These are phyloP conservation scores for Trissolcus japonicus DNA, from an alignment of 2,888 invertebrate species.

Conservation along the genomic window DNA sequence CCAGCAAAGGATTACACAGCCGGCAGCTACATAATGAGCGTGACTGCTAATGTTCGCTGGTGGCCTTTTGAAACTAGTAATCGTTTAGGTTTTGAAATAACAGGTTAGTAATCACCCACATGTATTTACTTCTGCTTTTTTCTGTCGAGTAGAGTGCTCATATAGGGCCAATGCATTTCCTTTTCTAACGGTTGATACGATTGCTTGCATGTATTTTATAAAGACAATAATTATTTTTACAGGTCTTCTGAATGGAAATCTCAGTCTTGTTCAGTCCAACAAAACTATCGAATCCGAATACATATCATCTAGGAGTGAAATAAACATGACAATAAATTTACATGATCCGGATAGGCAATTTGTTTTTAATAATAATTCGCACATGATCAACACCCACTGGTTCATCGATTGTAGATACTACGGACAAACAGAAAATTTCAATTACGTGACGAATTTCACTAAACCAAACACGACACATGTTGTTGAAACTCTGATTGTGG, in stretches of 20 bases:
- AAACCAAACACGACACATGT: slow-evolving; percentile 80
- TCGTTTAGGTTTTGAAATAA: slow-evolving; percentile 76
- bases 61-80: slow-evolving; percentile 62
- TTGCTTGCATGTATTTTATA: neutral
- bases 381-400: slow-evolving; percentile 83
- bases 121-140: neutral
- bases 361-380: slow-evolving; percentile 76
- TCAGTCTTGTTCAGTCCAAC: slow-evolving; percentile 82
- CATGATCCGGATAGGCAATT: slow-evolving; percentile 81
- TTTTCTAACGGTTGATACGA: neutral
- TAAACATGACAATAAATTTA: slow-evolving; percentile 77
- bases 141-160: no score
- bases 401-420: slow-evolving; percentile 86
- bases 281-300: slow-evolving; percentile 78
- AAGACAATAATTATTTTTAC: slow-evolving; percentile 61
- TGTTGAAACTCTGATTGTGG: slow-evolving; percentile 84
- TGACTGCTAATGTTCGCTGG: slow-evolving; percentile 58
- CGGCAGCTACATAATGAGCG: slow-evolving; percentile 6
- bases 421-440: slow-evolving; percentile 81
- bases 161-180: no score
- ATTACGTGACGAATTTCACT: slow-evolving; percentile 81
- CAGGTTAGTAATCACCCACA: slow-evolving; percentile 73
- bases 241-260: slow-evolving; percentile 83
- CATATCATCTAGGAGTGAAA: slow-evolving; percentile 80
- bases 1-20: slow-evolving; percentile 77